A percentile compares a stretch with the other conserved stretches of the same genome.
phyloP scores from a whole-genome alignment of 2,113 vertebrate species.

The Urocynchramus pylzowi region DNA sequence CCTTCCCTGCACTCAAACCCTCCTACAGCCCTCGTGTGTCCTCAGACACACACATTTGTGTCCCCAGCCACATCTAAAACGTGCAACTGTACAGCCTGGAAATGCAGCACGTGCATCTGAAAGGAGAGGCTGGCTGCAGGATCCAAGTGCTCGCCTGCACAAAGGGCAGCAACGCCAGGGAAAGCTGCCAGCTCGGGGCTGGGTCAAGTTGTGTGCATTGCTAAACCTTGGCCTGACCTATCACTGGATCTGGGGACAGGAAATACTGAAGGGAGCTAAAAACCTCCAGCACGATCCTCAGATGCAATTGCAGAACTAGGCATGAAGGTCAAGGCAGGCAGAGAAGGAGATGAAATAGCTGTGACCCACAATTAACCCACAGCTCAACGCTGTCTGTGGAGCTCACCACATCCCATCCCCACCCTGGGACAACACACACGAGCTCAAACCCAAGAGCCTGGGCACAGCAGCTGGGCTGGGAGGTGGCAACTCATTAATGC shows the following conservation, averaged over 20 bases:
- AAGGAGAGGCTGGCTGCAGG: background rate
- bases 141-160: background rate
- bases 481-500: background rate
- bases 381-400: background rate
- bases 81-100: background rate
- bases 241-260: background rate
- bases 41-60: background rate
- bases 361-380: background rate
- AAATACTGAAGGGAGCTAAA: background rate
- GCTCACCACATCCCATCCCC: accelerated
- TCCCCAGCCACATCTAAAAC: accelerated
- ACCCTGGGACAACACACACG: accelerated
- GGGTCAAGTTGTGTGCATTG: accelerated
- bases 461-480: background rate
- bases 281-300: background rate
- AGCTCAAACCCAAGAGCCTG: background rate
- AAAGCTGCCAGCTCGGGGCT: background rate
- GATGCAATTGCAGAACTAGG: background rate
- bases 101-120: accelerated
- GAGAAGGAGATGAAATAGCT: background rate
- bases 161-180: background rate
- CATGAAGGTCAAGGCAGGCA: slow-evolving; percentile 22
- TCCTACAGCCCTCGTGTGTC: accelerated
- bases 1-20: background rate
- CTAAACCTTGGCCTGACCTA: background rate